Base-by-base conservation (phyloP, 30 jellyfish, hydroid and myxozoan genomes). In the Cassiopea andromeda region DNA sequence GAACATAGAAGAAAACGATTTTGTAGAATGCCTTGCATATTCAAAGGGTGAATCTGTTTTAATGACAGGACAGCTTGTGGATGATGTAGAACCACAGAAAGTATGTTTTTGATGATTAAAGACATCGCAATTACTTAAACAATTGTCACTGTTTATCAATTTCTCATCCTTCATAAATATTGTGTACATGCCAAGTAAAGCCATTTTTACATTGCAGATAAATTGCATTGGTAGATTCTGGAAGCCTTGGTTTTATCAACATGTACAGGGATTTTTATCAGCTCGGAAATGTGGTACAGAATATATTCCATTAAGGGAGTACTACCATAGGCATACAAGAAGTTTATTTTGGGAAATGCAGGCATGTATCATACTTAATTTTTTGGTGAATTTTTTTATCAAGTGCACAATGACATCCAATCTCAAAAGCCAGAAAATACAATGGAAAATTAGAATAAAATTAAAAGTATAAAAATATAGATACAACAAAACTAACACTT, bases 241-340 rank as follows among this genome's bases (percentile, higher is more conserved):
- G 91, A 89, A 89, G 73, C 96, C 96, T 15, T 89, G 96, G 96
- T 89, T 89, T 78, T 89, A 77, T 77, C 80, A 89, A 48, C 96
- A 89, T 18, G 96, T 89, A 47, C 87, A 75, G 16, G 59, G 54
- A 1, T 89, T 79, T 60, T 76, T 78, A 44, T 16, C 73, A 1
- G 47, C 49, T 2, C 45, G 61, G 44, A 60, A 61, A 15, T n/a
- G 69, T 5, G 87, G 70, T 74, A 78, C 86, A 13, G 96, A 89
- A 46, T 80, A 78, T 48, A 89, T 89, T 13, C 96, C 96, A 59
- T 45, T 89, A 2, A 82, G 96, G 46, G 87, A 89, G 12, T 89
- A 89, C 58, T 89, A 89, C 81, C 96, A 89, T 71, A 80, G 96
- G 80, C 96, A 89, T 50, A 78, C 96, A 43, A 89, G 96, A 80